Conservation (phyloP, 1,140 invertebrate genomes). For the Lordiphosa stackelbergi region DNA sequence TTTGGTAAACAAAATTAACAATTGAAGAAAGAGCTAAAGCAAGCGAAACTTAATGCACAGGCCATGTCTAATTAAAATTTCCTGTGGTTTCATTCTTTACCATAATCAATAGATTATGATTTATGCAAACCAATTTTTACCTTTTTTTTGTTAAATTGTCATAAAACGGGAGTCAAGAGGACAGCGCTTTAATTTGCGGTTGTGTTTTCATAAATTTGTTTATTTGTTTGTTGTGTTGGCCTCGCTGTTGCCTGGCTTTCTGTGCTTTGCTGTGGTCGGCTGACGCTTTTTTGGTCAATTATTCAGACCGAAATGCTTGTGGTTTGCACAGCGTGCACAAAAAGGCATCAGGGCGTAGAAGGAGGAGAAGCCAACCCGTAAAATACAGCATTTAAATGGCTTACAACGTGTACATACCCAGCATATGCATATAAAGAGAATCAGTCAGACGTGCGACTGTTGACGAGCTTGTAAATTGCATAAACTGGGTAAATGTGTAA, state of each 20-base stretch:
- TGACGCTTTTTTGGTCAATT: conserved; percentile 59
- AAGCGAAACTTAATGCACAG: too few relatives aligned
- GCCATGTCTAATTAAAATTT: too few relatives aligned
- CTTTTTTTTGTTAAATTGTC: neutral
- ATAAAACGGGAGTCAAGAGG: conserved; percentile 3
- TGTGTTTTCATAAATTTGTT: conserved; percentile 66
- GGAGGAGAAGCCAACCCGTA: conserved; percentile 9
- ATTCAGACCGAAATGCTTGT: conserved; percentile 65
- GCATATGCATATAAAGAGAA: neutral
- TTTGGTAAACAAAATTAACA: too few relatives aligned
- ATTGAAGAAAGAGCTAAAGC: too few relatives aligned
- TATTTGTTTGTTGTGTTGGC: conserved; percentile 56
- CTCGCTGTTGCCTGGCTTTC: conserved; percentile 18
- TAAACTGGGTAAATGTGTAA: conserved; percentile 50
- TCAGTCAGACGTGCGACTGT: conserved; percentile 35
- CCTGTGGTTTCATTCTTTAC: too few relatives aligned
- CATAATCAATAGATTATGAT: too few relatives aligned
- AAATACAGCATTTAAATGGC: conserved; percentile 56
- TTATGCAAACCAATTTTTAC: too few relatives aligned
- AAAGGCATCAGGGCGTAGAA: conserved; percentile 1
- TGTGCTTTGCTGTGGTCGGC: conserved; percentile 59
- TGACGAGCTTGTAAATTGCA: conserved; percentile 46
- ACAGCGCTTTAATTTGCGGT: conserved; percentile 59
- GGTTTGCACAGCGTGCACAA: conserved; percentile 37
- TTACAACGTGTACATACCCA: conserved; percentile 10